A percentile compares a stretch with the other conserved stretches of the same genome.
Conservation (phyloP, 2,113 vertebrate species). For the Caranx melampygus region DNA sequence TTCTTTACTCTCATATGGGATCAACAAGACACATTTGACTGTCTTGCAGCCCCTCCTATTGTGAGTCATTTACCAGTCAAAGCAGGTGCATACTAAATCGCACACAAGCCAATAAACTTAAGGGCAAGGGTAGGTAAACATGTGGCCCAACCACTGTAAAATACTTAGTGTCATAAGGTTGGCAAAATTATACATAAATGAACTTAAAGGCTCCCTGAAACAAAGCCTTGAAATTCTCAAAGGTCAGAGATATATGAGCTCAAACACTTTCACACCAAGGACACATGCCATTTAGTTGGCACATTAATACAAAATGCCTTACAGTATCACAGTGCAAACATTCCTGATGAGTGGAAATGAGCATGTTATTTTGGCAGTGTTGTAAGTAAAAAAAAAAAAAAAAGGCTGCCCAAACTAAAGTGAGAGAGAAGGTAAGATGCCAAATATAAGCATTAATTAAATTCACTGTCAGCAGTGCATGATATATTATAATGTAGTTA, state of each 20-base stretch:
- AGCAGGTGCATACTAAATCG: slow-evolving; percentile 19
- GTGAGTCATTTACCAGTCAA: slow-evolving; percentile 31
- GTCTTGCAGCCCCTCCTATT: background rate
- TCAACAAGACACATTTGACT: background rate
- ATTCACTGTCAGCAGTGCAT: background rate
- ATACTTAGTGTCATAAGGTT: slow-evolving; percentile 21
- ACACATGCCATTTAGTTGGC: background rate
- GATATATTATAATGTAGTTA: background rate
- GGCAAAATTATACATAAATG: background rate
- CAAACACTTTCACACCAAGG: slow-evolving; percentile 2
- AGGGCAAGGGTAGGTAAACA: slow-evolving; percentile 34
- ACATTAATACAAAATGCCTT: background rate
- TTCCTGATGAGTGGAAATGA: background rate
- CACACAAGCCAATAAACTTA: slow-evolving; percentile 27
- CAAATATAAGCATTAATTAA: background rate
- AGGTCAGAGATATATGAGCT: background rate
- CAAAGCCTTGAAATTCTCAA: slow-evolving; percentile 16
- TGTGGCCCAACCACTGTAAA: slow-evolving; percentile 1
- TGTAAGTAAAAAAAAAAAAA: background rate
- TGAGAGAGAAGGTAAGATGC: background rate
- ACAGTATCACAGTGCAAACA: slow-evolving; percentile 30
- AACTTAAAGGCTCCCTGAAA: background rate
- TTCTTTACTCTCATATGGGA: background rate
- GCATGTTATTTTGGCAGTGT: background rate
- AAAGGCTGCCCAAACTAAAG: background rate